Evolutionary conservation across 2,113 vertebrate species (phyloP).

Genomic region (Petrocephalus zakoni): DNA sequence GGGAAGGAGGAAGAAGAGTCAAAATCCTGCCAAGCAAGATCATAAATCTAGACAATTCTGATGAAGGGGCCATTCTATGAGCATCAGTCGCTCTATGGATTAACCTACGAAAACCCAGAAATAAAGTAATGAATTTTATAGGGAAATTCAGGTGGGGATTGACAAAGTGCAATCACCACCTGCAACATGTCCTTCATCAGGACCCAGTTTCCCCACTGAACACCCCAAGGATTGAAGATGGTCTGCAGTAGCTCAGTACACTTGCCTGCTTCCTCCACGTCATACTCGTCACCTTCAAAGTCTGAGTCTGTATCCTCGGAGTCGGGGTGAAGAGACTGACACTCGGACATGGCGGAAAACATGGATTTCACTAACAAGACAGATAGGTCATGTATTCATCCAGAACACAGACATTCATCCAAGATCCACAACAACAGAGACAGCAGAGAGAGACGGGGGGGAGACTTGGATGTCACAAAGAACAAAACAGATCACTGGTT

Average conservation of each 20-base stretch:
- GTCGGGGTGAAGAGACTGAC: conserved; percentile 90
- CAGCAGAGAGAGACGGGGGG: not conserved
- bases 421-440: not conserved
- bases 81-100: not conserved
- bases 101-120: not conserved
- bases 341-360: conserved; percentile 95
- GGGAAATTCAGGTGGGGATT: not conserved
- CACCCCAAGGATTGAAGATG: not conserved
- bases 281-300: conserved; percentile 88
- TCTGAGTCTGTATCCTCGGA: conserved; percentile 86
- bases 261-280: conserved; percentile 87
- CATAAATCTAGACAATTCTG: not conserved
- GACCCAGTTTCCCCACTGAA: not conserved
- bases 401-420: not conserved
- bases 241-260: not conserved
- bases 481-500: not conserved
- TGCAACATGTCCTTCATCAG: not conserved
- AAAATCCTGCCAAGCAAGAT: not conserved
- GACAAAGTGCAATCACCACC: not conserved
- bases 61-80: not conserved
- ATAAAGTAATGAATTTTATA: not conserved
- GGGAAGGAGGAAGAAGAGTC: not conserved
- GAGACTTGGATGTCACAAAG: not conserved
- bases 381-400: not conserved
- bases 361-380: conserved; percentile 77